A percentile compares a stretch with the other conserved stretches of the same genome.
These are phyloP conservation scores for Ariolimax columbianus DNA, from an alignment of 2,888 invertebrate species.

Conservation along the genomic window DNA sequence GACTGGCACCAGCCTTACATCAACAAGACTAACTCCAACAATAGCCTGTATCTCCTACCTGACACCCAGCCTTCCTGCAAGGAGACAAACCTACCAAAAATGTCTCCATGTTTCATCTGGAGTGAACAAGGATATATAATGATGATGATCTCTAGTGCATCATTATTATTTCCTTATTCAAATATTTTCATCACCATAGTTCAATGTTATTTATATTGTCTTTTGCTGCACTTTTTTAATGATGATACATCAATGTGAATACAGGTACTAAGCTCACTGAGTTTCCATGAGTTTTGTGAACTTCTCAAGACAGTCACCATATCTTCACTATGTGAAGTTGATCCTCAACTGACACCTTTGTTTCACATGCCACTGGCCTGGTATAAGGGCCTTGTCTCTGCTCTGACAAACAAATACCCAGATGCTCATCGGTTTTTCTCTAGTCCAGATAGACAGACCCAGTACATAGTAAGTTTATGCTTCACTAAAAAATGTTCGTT, in stretches of 20 bases:
- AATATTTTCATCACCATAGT: too few relatives aligned
- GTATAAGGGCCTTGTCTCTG: slow-evolving; percentile 84
- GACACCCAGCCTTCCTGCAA: too few relatives aligned
- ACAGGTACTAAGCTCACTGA: slow-evolving; percentile 76
- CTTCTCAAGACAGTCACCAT: slow-evolving; percentile 82
- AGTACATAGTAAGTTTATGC: slow-evolving; percentile 81
- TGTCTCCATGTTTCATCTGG: too few relatives aligned
- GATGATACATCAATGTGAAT: not conserved
- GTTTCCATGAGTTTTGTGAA: slow-evolving; percentile 84
- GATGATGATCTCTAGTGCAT: too few relatives aligned
- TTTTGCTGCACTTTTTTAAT: too few relatives aligned
- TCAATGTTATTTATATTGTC: too few relatives aligned
- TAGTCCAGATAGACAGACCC: slow-evolving; percentile 82
- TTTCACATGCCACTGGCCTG: slow-evolving; percentile 83
- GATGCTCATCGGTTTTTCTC: slow-evolving; percentile 82
- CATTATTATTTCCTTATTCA: too few relatives aligned
- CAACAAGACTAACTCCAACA: too few relatives aligned
- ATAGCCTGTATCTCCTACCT: too few relatives aligned
- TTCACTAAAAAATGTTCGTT: not conserved
- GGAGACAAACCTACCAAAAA: too few relatives aligned
- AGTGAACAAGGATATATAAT: too few relatives aligned
- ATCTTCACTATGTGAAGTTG: slow-evolving; percentile 82
- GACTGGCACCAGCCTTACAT: too few relatives aligned
- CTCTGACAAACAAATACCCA: slow-evolving; percentile 82
- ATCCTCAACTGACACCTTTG: slow-evolving; percentile 82